phyloP scores from a whole-genome alignment of 1,140 invertebrate genomes.

The Lysiphlebus fabarum region DNA sequence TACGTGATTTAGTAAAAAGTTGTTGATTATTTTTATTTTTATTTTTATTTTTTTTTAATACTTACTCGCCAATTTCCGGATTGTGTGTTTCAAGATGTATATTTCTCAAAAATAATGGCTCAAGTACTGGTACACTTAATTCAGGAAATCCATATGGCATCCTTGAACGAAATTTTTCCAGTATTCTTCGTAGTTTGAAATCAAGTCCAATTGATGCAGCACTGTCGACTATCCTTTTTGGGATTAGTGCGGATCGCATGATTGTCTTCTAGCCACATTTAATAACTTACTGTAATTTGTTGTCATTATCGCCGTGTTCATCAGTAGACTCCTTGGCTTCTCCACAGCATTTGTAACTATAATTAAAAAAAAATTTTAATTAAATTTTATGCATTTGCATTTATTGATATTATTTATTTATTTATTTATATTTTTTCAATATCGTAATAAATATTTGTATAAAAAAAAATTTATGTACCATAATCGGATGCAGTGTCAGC shows the following conservation, averaged over 20 bases:
- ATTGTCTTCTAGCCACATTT: slow-evolving; percentile 11
- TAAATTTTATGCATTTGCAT: background rate
- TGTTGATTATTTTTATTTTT: background rate
- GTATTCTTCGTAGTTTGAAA: slow-evolving; percentile 43
- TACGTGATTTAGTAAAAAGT: background rate
- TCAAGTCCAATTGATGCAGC: slow-evolving; percentile 47
- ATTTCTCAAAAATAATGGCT: slow-evolving; percentile 39
- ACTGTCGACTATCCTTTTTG: slow-evolving; percentile 49
- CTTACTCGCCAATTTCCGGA: slow-evolving; percentile 47
- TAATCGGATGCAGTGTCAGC: slow-evolving; percentile 37
- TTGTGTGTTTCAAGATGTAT: slow-evolving; percentile 39
- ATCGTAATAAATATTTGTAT: slow-evolving; percentile 1
- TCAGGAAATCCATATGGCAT: slow-evolving; percentile 49
- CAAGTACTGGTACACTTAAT: slow-evolving; percentile 41
- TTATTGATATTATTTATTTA: slow-evolving; percentile 8
- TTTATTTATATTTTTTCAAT: slow-evolving; percentile 12
- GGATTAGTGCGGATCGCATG: slow-evolving; percentile 33
- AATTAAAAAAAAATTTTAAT: slow-evolving; percentile 26
- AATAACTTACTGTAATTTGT: slow-evolving; percentile 47
- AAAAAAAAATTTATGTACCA: slow-evolving; percentile 34
- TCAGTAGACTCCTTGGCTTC: slow-evolving; percentile 42
- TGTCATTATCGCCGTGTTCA: slow-evolving; percentile 45
- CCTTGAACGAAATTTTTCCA: slow-evolving; percentile 44
- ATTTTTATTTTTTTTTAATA: slow-evolving; percentile 12
- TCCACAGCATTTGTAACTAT: slow-evolving; percentile 46